Evolutionary conservation across 1,140 invertebrate species (phyloP).

Genomic region (Nomia melanderi): DNA sequence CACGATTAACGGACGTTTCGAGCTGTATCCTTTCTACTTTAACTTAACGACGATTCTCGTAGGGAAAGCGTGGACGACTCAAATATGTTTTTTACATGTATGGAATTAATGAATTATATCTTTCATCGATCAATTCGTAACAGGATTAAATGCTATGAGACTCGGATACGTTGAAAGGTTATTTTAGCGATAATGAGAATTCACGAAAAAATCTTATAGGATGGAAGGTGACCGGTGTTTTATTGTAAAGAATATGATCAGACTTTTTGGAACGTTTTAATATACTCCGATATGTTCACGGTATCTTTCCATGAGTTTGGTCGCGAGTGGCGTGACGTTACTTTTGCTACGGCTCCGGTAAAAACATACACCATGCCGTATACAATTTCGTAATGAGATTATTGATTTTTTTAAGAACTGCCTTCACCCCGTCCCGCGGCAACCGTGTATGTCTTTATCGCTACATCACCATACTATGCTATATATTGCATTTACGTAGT

Average conservation of each 20-base stretch:
- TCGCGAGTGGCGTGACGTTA: background rate
- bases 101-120: background rate
- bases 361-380: background rate
- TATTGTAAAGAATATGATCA: background rate
- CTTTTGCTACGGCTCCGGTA: background rate
- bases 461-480: conserved; percentile 11
- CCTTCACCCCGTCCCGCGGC: background rate
- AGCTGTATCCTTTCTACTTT: background rate
- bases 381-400: conserved; percentile 56
- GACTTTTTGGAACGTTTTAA: background rate
- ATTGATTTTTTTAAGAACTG: conserved; percentile 60
- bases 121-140: no score
- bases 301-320: background rate
- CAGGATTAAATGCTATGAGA: no score
- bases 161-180: no score
- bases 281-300: background rate
- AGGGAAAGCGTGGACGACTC: background rate
- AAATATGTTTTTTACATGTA: background rate
- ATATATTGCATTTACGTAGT: conserved; percentile 15
- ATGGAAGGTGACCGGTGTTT: no score
- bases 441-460: background rate
- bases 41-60: background rate
- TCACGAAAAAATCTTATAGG: no score
- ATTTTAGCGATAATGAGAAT: no score
- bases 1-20: background rate